These are phyloP conservation scores for Carcinoscorpius rotundicauda DNA, from an alignment of 1,140 invertebrate species.

Conservation along the genomic window DNA sequence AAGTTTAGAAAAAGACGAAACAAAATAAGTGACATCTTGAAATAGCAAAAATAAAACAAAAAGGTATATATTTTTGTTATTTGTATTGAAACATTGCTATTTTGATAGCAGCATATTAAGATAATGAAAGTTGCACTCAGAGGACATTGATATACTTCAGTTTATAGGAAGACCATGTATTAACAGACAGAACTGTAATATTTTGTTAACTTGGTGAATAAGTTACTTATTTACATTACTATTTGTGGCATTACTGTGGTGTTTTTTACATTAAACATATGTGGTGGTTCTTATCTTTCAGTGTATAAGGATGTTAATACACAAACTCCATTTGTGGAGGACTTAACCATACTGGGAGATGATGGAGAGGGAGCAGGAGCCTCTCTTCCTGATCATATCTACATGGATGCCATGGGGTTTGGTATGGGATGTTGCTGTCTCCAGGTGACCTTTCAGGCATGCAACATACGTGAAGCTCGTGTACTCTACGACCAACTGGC, in stretches of 20 bases:
- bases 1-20: too few species aligned
- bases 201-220: too few species aligned
- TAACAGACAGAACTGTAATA: too few species aligned
- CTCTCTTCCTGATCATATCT: constrained; percentile 72
- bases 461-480: constrained; percentile 89
- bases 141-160: too few species aligned
- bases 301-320: constrained; percentile 84
- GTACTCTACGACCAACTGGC: constrained; percentile 95
- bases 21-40: too few species aligned
- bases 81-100: too few species aligned
- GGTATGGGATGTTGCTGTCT: constrained; percentile 98
- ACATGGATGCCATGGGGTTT: constrained; percentile 98
- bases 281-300: constrained; percentile 35
- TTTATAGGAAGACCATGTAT: too few species aligned
- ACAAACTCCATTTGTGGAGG: constrained; percentile 55
- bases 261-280: background rate
- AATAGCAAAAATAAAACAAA: too few species aligned
- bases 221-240: too few species aligned
- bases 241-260: background rate
- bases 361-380: constrained; percentile 45
- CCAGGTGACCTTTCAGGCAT: constrained; percentile 92
- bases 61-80: too few species aligned
- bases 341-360: constrained; percentile 48
- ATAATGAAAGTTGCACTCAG: too few species aligned
- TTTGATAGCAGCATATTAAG: too few species aligned